Evolutionary conservation across 2,888 invertebrate genomes (phyloP).

Genomic region (Cremastinae sp.): DNA sequence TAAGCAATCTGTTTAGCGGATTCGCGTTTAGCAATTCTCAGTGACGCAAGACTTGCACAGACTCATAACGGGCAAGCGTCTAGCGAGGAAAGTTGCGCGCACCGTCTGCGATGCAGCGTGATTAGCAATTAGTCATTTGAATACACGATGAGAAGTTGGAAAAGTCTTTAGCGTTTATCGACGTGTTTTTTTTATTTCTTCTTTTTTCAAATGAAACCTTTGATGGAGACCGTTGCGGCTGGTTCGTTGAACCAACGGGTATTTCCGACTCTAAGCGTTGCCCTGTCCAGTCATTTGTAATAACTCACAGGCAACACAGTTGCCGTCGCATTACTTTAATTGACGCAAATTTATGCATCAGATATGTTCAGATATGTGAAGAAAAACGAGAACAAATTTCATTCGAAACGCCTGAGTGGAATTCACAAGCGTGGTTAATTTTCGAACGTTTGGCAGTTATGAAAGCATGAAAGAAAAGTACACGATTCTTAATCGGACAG

Average conservation of each 20-base stretch:
- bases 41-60: background rate
- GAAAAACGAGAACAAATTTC: too few species aligned
- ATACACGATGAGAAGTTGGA: slow-evolving; percentile 2
- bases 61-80: background rate
- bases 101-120: background rate
- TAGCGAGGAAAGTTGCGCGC: background rate
- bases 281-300: background rate
- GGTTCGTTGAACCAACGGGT: slow-evolving; percentile 1
- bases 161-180: background rate
- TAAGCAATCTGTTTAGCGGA: too few species aligned
- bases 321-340: too few species aligned
- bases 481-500: background rate
- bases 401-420: too few species aligned
- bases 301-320: background rate
- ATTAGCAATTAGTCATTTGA: slow-evolving; percentile 11
- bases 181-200: background rate
- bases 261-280: background rate
- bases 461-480: too few species aligned
- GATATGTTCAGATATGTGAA: too few species aligned
- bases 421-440: too few species aligned
- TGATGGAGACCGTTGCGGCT: too few species aligned
- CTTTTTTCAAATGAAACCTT: too few species aligned
- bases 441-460: background rate
- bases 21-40: too few species aligned
- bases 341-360: too few species aligned